A percentile compares a stretch with the other conserved stretches of the same genome.
These are phyloP conservation scores for Eubasilissa regina DNA, from an alignment of 1,140 invertebrate species.

Conservation along the genomic window DNA sequence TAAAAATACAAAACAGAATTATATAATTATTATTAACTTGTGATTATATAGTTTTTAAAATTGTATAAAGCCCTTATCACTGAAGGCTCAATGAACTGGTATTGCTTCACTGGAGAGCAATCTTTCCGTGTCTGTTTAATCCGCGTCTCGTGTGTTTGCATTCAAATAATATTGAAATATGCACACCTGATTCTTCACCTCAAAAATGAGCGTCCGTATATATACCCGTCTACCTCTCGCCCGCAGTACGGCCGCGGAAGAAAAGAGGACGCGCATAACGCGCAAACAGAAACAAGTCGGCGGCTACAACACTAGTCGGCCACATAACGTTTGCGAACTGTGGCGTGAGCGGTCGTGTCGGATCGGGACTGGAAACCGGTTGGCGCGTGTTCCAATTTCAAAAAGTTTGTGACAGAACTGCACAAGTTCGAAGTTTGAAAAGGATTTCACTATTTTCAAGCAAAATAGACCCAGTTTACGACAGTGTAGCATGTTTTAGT, in stretches of 20 bases:
- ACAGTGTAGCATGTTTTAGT: neutral
- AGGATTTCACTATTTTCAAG: neutral
- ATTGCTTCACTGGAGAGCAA: slow-evolving; percentile 3
- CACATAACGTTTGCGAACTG: slow-evolving; percentile 39
- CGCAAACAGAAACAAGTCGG: neutral
- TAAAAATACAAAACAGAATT: too few species aligned
- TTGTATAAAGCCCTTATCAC: slow-evolving; percentile 29
- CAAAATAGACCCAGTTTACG: neutral
- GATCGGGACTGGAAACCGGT: slow-evolving; percentile 8
- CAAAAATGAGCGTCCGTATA: slow-evolving; percentile 9
- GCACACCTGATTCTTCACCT: slow-evolving; percentile 32
- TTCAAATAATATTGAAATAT: slow-evolving; percentile 31
- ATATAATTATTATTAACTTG: too few species aligned
- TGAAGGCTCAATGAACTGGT: slow-evolving; percentile 4
- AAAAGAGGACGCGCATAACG: slow-evolving; percentile 9
- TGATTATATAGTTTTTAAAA: too few species aligned
- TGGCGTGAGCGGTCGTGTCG: slow-evolving; percentile 14
- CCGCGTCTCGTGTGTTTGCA: slow-evolving; percentile 8
- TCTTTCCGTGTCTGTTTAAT: slow-evolving; percentile 16
- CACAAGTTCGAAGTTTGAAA: slow-evolving; percentile 1
- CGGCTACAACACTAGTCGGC: slow-evolving; percentile 3
- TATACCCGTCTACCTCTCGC: neutral
- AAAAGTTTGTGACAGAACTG: slow-evolving; percentile 33
- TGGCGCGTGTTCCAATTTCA: slow-evolving; percentile 43
- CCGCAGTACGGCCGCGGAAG: neutral